A percentile compares a stretch with the other conserved stretches of the same genome.
phyloP scores from a whole-genome alignment of 2,888 invertebrate genomes.

The Luperina nickerlii region DNA sequence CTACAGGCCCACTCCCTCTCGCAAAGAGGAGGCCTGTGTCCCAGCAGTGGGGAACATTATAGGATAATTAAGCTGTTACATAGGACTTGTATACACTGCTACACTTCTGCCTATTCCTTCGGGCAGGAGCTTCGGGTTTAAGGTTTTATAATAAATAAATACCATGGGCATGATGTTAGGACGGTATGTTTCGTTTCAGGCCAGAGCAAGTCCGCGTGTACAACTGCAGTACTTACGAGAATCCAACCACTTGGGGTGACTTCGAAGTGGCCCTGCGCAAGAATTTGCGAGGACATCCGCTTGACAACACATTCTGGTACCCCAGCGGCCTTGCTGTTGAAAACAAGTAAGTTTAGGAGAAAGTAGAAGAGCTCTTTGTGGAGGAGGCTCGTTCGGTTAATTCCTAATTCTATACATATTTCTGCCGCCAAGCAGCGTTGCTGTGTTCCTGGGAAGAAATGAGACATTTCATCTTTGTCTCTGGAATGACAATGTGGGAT shows the following conservation, averaged over 20 bases:
- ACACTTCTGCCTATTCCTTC: background rate
- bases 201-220: constrained; percentile 90
- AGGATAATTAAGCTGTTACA: no score
- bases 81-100: background rate
- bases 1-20: no score
- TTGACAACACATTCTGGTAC: constrained; percentile 92
- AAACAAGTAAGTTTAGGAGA: constrained; percentile 81
- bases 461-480: background rate
- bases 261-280: constrained; percentile 89
- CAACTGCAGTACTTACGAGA: constrained; percentile 94
- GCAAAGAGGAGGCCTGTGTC: no score
- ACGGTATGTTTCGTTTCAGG: constrained; percentile 64
- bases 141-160: background rate
- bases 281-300: constrained; percentile 90
- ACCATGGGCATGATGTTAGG: background rate
- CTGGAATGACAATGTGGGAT: background rate
- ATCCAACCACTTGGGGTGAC: constrained; percentile 93
- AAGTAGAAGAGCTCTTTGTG: background rate
- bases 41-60: no score
- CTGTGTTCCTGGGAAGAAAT: background rate
- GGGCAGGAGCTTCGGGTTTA: background rate
- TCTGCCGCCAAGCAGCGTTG: background rate
- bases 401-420: background rate
- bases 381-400: background rate
- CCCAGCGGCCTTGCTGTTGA: constrained; percentile 90